These are phyloP conservation scores for Hydrochoerus hydrochaeris DNA, from an alignment of 2,113 vertebrate genomes.

Conservation along the genomic window DNA sequence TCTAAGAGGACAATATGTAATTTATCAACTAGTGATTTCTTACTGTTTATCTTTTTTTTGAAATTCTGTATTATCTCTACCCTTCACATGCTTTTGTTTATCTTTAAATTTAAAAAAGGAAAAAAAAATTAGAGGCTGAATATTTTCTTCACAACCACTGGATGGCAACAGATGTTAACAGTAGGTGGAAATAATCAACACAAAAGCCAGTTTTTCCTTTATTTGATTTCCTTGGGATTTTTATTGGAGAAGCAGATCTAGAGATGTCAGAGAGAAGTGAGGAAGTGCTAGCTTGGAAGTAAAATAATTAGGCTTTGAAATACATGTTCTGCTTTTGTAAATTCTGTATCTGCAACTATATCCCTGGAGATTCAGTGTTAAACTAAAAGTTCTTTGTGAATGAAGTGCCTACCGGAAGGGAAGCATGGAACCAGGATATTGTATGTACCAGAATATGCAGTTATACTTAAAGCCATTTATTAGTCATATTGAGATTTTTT, in stretches of 20 bases:
- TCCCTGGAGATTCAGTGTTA: not conserved
- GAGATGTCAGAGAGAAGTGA: not conserved
- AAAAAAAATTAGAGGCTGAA: too few species aligned
- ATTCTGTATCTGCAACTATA: not conserved
- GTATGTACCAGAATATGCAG: constrained; percentile 19
- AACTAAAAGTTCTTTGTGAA: constrained; percentile 32
- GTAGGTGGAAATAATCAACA: not conserved
- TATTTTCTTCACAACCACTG: constrained; percentile 84
- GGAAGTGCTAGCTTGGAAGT: not conserved
- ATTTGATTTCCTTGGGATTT: not conserved
- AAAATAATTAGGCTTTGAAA: constrained; percentile 41
- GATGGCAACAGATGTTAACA: constrained; percentile 85
- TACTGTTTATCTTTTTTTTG: too few species aligned
- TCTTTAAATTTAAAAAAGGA: too few species aligned
- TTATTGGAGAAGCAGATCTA: not conserved
- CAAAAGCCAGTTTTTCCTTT: not conserved
- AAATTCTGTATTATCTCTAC: too few species aligned
- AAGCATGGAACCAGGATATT: constrained; percentile 18
- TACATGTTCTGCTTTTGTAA: constrained; percentile 25
- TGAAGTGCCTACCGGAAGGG: not conserved
- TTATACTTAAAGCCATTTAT: constrained; percentile 43
- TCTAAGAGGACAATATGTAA: too few species aligned
- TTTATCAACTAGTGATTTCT: too few species aligned
- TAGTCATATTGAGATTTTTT: not conserved
- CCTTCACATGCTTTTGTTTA: too few species aligned